These are phyloP conservation scores for Darevskia nairensis DNA, from an alignment of 2,797 vertebrate species.

Conservation along the genomic window DNA sequence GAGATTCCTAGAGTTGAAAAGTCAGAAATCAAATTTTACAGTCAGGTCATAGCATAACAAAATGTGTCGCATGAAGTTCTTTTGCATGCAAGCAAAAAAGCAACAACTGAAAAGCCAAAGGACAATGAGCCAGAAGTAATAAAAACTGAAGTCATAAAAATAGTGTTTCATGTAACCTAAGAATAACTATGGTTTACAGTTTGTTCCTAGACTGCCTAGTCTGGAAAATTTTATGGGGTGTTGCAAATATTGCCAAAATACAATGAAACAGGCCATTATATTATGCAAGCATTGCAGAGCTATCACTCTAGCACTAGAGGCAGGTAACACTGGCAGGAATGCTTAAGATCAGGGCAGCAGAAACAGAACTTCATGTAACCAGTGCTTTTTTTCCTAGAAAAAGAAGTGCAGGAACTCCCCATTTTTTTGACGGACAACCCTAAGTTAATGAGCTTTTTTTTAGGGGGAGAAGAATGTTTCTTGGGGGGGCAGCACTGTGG, in stretches of 20 bases:
- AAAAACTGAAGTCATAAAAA: not conserved
- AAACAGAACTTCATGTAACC: not conserved
- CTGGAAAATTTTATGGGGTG: not conserved
- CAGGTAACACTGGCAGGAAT: not conserved
- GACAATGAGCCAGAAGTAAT: not conserved
- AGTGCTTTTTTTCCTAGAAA: too few relatives aligned
- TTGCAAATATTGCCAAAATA: not conserved
- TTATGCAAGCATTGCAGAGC: not conserved
- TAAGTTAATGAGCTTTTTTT: too few relatives aligned
- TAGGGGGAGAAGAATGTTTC: too few relatives aligned
- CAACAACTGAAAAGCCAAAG: slow-evolving; percentile 65
- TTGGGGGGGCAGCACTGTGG: too few relatives aligned
- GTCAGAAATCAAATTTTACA: slow-evolving; percentile 81
- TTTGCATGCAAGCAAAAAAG: slow-evolving; percentile 68
- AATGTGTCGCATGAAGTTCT: slow-evolving; percentile 72
- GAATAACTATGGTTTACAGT: not conserved
- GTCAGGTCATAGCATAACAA: slow-evolving; percentile 79
- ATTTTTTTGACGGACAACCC: too few relatives aligned
- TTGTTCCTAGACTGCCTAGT: not conserved
- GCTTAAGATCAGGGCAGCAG: not conserved
- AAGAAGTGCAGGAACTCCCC: too few relatives aligned
- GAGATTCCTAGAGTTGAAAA: slow-evolving; percentile 87
- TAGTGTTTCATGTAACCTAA: not conserved
- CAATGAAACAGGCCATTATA: not conserved
- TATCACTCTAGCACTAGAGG: not conserved